A percentile compares a stretch with the other conserved stretches of the same genome.
Conservation (phyloP, 2,888 invertebrate genomes). For the Coleophora flavipennella region DNA sequence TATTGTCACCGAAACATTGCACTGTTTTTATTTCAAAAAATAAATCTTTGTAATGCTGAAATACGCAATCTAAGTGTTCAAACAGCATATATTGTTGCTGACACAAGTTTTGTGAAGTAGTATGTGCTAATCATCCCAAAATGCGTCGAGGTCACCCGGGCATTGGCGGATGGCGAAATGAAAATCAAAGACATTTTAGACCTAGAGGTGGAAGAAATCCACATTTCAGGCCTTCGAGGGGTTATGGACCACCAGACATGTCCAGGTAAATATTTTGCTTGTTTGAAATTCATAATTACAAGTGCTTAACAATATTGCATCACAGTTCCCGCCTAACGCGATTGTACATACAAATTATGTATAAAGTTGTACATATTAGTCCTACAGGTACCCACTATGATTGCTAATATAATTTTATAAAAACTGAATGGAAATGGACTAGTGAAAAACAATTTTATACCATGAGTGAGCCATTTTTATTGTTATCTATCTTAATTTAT, state of each 20-base stretch:
- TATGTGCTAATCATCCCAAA: constrained; percentile 41
- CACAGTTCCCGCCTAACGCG: constrained; percentile 35
- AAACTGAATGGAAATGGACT: too few species aligned
- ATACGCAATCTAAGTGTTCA: not conserved
- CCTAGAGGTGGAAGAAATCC: constrained; percentile 44
- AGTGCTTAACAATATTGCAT: constrained; percentile 16
- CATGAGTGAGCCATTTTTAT: not conserved
- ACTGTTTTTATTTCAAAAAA: constrained; percentile 1
- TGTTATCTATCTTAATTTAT: not conserved
- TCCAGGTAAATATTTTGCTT: constrained; percentile 29
- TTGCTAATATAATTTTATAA: too few species aligned
- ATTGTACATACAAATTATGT: not conserved
- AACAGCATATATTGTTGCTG: not conserved
- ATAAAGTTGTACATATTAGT: not conserved
- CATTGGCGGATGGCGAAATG: constrained; percentile 57
- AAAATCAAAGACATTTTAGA: constrained; percentile 53
- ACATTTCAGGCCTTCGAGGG: constrained; percentile 41
- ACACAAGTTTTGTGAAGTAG: constrained; percentile 18
- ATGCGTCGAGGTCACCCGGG: constrained; percentile 66
- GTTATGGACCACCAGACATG: constrained; percentile 29
- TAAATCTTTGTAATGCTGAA: not conserved
- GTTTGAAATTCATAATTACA: not conserved
- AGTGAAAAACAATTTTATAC: not conserved
- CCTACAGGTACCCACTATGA: not conserved
- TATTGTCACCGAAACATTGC: constrained; percentile 1